Evolutionary conservation across 2,888 invertebrate genomes (phyloP), one percentile per base, ranked within the genome.

Genomic region (Heteromyza rotundicornis): DNA sequence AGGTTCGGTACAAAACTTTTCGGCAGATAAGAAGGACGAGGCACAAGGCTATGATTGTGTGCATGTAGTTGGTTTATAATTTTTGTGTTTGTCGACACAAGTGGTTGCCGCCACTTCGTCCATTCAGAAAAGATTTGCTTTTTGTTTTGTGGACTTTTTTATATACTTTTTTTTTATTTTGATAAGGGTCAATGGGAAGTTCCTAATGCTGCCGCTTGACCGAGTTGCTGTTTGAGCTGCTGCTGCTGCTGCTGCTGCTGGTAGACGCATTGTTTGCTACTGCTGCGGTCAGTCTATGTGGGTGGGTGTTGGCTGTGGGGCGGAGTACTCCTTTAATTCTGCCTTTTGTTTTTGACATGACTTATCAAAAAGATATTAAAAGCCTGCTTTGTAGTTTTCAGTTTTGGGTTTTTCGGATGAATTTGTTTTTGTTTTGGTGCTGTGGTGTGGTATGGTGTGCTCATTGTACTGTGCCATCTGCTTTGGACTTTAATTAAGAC

Each of bases 101-200:
- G 47, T 19, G 47, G 7, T 47, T 40, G 40, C 40, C n/a, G 40
- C n/a, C 10, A 27, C 10, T 27, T 27, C 27, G 5, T 27, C 27
- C 27, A 5, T 27, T 27, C 10, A 40, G 40, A 10, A 32, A 12
- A 5, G 12, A 12, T 12, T 40, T n/a, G 14, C n/a, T 40, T 40
- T 40, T 40, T 40, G 5, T 40, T n/a, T 14, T 40, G 10, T 40
- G 20, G 47, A 47, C 68, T 70, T 64, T 68, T 70, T n/a, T n/a
- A n/a, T n/a, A n/a, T n/a, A 74, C 72, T 70, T 74, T 70, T 65
- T 66, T 75, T n/a, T n/a, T n/a, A n/a, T n/a, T n/a, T 75, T 72
- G 74, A 72, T 72, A 74, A 75, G 72, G 72, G 72, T 72, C 63
- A 55, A 20, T 47, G 47, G 47, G 20, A 47, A 47, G 47, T 47